Conservation (phyloP, 1,140 invertebrate species). For the Drosophila pectinifera region DNA sequence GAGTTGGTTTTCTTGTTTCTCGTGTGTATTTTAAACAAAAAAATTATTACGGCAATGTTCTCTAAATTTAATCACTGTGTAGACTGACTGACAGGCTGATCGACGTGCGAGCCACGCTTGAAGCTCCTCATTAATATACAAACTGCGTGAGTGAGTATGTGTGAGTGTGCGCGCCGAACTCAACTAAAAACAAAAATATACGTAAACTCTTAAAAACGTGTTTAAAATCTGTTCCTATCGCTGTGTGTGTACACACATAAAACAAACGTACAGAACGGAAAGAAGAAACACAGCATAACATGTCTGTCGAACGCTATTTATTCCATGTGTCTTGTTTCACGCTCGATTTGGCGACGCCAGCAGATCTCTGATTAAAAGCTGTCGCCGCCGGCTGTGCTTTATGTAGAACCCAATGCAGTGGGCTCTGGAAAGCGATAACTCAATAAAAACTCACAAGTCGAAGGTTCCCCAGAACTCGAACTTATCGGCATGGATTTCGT, state of each 20-base stretch:
- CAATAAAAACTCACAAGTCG: constrained; percentile 7
- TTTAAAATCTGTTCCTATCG: constrained; percentile 65
- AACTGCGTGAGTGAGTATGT: constrained; percentile 18
- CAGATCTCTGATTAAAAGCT: constrained; percentile 60
- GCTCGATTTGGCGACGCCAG: constrained; percentile 59
- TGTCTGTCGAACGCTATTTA: constrained; percentile 44
- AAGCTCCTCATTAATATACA: constrained; percentile 64
- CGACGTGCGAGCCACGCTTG: constrained; percentile 63
- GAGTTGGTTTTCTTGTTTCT: constrained; percentile 48
- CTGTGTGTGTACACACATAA: constrained; percentile 26
- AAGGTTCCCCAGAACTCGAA: background rate
- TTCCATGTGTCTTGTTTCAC: constrained; percentile 68
- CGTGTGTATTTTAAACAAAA: constrained; percentile 55
- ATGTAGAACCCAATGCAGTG: constrained; percentile 22
- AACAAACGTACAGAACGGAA: constrained; percentile 31
- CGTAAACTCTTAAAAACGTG: constrained; percentile 57
- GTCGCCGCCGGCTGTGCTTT: constrained; percentile 18
- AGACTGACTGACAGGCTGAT: constrained; percentile 40
- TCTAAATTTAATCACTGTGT: constrained; percentile 70
- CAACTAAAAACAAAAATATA: constrained; percentile 19
- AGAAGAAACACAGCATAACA: constrained; percentile 35
- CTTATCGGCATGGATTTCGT: background rate
- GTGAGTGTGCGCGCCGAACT: constrained; percentile 18
- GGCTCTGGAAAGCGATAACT: constrained; percentile 7
- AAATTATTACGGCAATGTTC: constrained; percentile 78